Base-by-base conservation (phyloP, 1,140 invertebrate species). In the Cyrtorhinus lividipennis region DNA sequence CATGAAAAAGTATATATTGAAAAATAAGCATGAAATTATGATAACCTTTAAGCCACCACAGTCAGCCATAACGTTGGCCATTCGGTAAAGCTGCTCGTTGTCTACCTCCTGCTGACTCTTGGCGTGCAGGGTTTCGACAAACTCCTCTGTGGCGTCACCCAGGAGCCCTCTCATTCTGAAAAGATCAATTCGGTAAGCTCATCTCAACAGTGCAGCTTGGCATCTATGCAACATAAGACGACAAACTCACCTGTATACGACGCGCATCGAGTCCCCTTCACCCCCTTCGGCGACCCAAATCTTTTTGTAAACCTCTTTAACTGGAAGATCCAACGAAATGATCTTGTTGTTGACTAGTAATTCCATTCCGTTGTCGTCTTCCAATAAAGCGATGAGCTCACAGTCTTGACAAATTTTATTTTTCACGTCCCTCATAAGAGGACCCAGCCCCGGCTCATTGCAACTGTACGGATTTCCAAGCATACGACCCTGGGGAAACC, bases 341-440 rank as follows among this genome's bases (percentile, higher is more conserved):
- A 98, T 98, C 77, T 98, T 98, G 74, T 98, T 98, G 70, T 94
- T 93, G 0, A 99, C 95, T n/a, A 98, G 78, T 59, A 98, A 76
- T 74, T 98, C 95, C 94, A 99, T 98, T 56, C 95, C 95, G 70
- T 94, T 98, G 72, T 98, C 95, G 73, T 98, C 95, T 73, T 98
- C 95, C 0, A 98, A 73, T 18, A 99, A 74, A 1, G 95, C 94
- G 0, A 98, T 91, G 45, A 98, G 76, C 71, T 99, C 95, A 75
- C 95, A 98, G 77, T 98, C 95, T 69, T 89, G 88, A 71, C 93
- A 96, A 65, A 96, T 95, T 74, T 98, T 98, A 74, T 98, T 98
- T 73, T 99, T 99, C 0, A 98, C 90, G 72, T 98, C 94, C 45
- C 95, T 79, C 95, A 99, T 98, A 0, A 97, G 76, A 0, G 95